Conservation (phyloP, 2,888 invertebrate genomes). For the Hylaea fasciaria region DNA sequence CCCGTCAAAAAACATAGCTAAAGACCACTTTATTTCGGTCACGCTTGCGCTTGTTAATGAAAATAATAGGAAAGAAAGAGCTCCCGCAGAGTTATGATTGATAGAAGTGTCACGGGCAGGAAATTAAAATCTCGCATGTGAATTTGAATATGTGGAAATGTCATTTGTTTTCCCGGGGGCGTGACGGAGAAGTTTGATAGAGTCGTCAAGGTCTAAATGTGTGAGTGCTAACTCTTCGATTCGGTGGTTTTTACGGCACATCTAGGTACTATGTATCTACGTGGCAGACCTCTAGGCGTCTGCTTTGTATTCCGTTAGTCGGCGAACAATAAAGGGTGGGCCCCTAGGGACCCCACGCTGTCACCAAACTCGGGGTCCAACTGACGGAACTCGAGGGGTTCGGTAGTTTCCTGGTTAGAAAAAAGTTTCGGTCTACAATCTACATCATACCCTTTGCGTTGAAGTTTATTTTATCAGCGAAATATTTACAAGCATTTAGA, state of each 20-base stretch:
- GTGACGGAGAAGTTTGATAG: conserved; percentile 2
- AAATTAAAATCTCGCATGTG: conserved; percentile 38
- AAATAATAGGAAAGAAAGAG: conserved; percentile 73
- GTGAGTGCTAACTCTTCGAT: not conserved
- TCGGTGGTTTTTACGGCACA: conserved; percentile 3
- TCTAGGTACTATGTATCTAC: conserved; percentile 22
- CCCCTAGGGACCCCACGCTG: conserved; percentile 54
- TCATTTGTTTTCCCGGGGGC: conserved; percentile 17
- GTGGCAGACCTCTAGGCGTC: conserved; percentile 39
- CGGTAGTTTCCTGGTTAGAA: conserved; percentile 12
- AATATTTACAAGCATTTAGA: too few species aligned
- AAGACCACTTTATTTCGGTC: conserved; percentile 73
- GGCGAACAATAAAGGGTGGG: conserved; percentile 59
- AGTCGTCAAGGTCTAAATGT: too few species aligned
- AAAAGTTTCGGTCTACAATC: conserved; percentile 8
- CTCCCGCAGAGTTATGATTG: conserved; percentile 54
- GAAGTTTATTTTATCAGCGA: too few species aligned
- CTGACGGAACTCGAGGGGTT: conserved; percentile 43
- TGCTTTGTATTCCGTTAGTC: conserved; percentile 64
- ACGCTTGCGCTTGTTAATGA: conserved; percentile 72
- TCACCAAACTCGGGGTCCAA: conserved; percentile 63
- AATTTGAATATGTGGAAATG: conserved; percentile 28
- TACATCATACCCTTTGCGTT: not conserved
- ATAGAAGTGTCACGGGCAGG: conserved; percentile 51
- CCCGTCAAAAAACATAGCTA: conserved; percentile 55